These are phyloP conservation scores for Oryctolagus cuniculus DNA, from an alignment of 2,113 vertebrate species.

Conservation along the genomic window DNA sequence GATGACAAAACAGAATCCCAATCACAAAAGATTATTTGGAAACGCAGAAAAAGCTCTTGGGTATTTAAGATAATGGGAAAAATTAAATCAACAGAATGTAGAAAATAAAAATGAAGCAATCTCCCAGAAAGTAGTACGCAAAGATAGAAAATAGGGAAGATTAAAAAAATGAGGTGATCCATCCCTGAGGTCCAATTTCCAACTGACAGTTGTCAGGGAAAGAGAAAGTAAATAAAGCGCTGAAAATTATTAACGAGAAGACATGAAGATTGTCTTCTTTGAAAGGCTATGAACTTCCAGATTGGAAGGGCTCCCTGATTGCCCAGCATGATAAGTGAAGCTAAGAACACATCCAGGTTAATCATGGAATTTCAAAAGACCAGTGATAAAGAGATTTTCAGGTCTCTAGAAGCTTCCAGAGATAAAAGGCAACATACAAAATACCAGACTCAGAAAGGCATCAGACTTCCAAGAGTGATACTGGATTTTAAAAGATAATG, in stretches of 20 bases:
- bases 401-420: neutral
- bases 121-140: constrained; percentile 33
- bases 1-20: neutral
- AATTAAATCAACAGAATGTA: neutral
- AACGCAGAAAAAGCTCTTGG: constrained; percentile 33
- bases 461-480: neutral
- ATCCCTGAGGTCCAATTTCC: constrained; percentile 31
- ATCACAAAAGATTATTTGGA: constrained; percentile 36
- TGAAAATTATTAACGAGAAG: neutral
- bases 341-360: neutral
- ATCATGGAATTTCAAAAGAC: neutral
- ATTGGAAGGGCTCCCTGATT: neutral
- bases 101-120: constrained; percentile 6
- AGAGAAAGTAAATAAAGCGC: constrained; percentile 1
- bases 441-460: neutral
- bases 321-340: neutral
- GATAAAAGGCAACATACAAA: neutral
- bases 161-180: constrained; percentile 24
- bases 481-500: neutral
- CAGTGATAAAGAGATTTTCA: neutral
- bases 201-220: neutral
- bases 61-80: constrained; percentile 44
- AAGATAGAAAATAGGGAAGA: constrained; percentile 35
- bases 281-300: neutral
- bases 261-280: neutral